Evolutionary conservation across 2,888 invertebrate genomes (phyloP).

Genomic region (Molorchus minor): DNA sequence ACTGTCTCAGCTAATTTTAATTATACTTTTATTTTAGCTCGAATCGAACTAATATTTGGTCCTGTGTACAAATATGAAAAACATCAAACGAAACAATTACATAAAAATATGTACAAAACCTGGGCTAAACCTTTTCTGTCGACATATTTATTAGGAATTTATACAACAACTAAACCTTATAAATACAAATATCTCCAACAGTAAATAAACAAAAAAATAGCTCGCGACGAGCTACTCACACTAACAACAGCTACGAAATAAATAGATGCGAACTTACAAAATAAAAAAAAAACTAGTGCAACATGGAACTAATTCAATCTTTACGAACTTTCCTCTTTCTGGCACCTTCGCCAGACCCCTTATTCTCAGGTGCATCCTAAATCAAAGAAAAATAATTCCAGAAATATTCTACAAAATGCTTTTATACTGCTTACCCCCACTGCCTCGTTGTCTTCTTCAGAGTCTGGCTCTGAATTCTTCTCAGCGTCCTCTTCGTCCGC

Average conservation of each 20-base stretch:
- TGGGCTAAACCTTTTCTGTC: conserved; percentile 1
- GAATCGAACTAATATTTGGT: conserved; percentile 26
- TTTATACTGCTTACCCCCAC: conserved; percentile 41
- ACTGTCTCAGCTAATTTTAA: too few relatives aligned
- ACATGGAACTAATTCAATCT: conserved; percentile 47
- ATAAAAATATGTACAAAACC: conserved; percentile 28
- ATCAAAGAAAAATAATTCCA: not conserved
- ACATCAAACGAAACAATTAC: conserved; percentile 15
- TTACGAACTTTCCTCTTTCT: conserved; percentile 59
- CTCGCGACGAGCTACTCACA: conserved; percentile 13
- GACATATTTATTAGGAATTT: conserved; percentile 14
- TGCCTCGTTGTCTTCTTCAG: conserved; percentile 51
- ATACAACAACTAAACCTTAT: conserved; percentile 14
- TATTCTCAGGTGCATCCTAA: conserved; percentile 35
- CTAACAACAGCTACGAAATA: conserved; percentile 34
- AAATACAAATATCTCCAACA: conserved; percentile 25
- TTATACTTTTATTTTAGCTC: conserved; percentile 29
- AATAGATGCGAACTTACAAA: conserved; percentile 38
- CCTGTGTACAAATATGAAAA: conserved; percentile 25
- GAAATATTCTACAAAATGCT: not conserved
- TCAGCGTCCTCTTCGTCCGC: conserved; percentile 56
- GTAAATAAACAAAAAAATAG: conserved; percentile 27
- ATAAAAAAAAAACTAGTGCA: conserved; percentile 25
- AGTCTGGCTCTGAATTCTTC: conserved; percentile 53
- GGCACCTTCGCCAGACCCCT: conserved; percentile 50